Percentiles rank a stretch among this genome's conserved stretches.
These are phyloP conservation scores for Monodelphis domestica DNA, from an alignment of 2,797 vertebrate genomes.

Conservation along the genomic window DNA sequence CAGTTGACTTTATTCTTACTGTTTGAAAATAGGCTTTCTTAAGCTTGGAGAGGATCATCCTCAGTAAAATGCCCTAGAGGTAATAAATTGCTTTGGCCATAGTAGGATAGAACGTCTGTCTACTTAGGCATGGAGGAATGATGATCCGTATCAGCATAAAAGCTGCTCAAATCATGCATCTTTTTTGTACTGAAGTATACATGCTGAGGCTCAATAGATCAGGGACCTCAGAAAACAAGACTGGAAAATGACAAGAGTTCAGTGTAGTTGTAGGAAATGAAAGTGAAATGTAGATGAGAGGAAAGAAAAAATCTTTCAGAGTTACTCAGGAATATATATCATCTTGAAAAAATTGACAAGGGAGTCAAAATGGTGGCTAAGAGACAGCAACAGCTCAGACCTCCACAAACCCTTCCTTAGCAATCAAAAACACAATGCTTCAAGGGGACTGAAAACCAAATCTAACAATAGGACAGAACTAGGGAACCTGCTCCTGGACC, in stretches of 20 bases:
- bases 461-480: too few species aligned
- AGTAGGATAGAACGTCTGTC: not conserved
- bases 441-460: too few species aligned
- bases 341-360: not conserved
- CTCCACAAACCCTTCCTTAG: too few species aligned
- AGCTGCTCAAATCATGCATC: not conserved
- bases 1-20: not conserved
- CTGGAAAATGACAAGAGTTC: constrained; percentile 39
- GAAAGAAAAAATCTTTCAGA: not conserved
- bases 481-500: too few species aligned
- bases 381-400: too few species aligned
- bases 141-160: not conserved
- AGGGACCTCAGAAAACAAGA: constrained; percentile 19
- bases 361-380: too few species aligned
- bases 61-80: not conserved
- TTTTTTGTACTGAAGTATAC: not conserved
- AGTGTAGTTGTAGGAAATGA: constrained; percentile 24
- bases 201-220: not conserved
- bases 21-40: not conserved
- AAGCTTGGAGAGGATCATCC: not conserved
- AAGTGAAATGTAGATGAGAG: not conserved
- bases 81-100: not conserved
- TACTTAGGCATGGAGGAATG: not conserved
- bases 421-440: too few species aligned
- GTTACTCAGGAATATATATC: not conserved